Base-by-base conservation (phyloP, 2,888 invertebrate species). In the Pammene aurita region DNA sequence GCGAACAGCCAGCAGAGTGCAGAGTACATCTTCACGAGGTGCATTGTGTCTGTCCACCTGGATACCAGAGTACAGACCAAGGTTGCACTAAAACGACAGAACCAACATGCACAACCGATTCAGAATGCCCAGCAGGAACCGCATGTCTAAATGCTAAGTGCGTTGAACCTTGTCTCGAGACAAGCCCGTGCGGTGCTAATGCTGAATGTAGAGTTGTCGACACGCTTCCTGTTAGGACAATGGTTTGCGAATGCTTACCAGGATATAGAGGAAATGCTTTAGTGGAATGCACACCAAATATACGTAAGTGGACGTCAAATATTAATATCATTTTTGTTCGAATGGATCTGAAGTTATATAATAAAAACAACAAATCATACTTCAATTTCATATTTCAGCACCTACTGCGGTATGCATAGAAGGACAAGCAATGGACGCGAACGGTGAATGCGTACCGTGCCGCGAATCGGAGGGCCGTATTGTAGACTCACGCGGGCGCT, bases 231-330 rank as follows among this genome's bases (percentile, higher is more conserved):
- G 96, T 98, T 0, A 94, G 96, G 81, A 97, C 97, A 9, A 96
- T 98, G 96, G 94, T 96, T 72, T 98, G 98, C 81, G 96, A 96
- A 86, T 98, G 98, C 83, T 84, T 96, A 55, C 96, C 96, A 44
- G 97, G 97, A 71, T 97, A 96, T 83, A 95, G 95, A 86, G 98
- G 98, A 84, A 97, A 97, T 83, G 97, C 98, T 18, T 95, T 97
- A 9, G 93, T 96, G 10, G 95, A 96, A 80, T 98, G 98, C 81
- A 85, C 81, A 72, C 84, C 88, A 11, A 95, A 96, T 77, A 95
- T 94, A 93, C 94, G 97, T 95, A 93, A 94, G 94, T 94, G n/a
- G n/a, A n/a, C n/a, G 48, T 70, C 7, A 13, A 26, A 13, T 10
- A 54, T n/a, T 34, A 34, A 5, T 54, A 54, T 34, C 5, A 13